phyloP scores from a whole-genome alignment of 2,113 vertebrate genomes.

The Alectura lathami region DNA sequence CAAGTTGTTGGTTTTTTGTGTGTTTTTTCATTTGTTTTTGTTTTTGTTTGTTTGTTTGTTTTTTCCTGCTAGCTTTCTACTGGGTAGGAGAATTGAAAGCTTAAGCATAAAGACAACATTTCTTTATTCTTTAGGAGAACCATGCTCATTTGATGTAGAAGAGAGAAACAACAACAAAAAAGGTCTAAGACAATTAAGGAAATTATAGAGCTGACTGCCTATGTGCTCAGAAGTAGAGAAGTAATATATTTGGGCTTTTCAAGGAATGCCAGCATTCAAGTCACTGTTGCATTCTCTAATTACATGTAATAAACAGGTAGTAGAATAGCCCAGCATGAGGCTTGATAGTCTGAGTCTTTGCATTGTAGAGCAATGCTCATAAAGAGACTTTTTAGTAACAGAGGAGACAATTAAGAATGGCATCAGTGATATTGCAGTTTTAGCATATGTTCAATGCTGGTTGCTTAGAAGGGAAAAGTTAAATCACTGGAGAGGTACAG shows the following conservation, averaged over 20 bases:
- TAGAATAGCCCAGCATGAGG: slow-evolving; percentile 59
- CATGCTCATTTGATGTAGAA: neutral
- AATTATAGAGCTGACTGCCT: neutral
- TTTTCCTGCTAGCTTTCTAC: neutral
- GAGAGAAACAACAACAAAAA: neutral
- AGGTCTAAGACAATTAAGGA: neutral
- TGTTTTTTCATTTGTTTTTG: too few species aligned
- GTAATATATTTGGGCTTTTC: slow-evolving; percentile 19
- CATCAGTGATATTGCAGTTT: slow-evolving; percentile 25
- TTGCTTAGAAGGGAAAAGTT: slow-evolving; percentile 48
- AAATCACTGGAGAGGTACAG: slow-evolving; percentile 28
- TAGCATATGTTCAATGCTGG: neutral
- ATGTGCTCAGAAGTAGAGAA: neutral
- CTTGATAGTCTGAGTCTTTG: neutral
- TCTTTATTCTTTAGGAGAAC: neutral
- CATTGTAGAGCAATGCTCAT: slow-evolving; percentile 39
- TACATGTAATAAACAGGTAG: slow-evolving; percentile 50
- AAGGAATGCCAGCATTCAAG: neutral
- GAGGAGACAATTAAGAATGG: slow-evolving; percentile 62
- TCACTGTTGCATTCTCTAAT: slow-evolving; percentile 3
- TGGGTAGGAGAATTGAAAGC: neutral
- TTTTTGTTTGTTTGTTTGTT: neutral
- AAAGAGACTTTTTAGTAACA: slow-evolving; percentile 60
- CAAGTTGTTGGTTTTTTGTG: neutral
- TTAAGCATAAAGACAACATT: neutral